Evolutionary conservation across 2,888 invertebrate species (phyloP), one percentile per base, ranked within the genome.

Genomic region (Megaustenia siamemsis): DNA sequence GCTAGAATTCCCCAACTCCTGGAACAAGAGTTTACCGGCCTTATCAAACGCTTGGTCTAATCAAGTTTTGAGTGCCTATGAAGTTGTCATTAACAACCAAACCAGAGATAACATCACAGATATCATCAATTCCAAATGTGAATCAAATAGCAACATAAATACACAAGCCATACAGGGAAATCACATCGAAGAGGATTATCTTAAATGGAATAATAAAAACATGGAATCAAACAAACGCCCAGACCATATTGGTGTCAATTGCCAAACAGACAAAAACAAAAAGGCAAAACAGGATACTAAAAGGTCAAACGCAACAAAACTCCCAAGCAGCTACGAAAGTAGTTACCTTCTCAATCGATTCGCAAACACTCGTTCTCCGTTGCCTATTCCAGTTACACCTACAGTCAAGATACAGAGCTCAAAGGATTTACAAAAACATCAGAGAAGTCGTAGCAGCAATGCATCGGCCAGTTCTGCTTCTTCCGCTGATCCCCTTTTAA

Each of bases 311-410:
- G 56, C 85, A 53, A 85, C 71, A 5, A 45, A 43, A 8, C 73
- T 85, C 69, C 78, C 73, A 0, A 76, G 60, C 35, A 4, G 76
- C 24, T 56, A 49, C 28, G 84, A 75, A 49, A 68, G 21, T 15
- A 0, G 38, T 15, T 10, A 21, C 24, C 53, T 83, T 10, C 53
- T 69, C 8, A 78, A 66, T 32, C 32, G 32, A 1, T 0, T 12
- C 32, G 32, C 69, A 1, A 12, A 40, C 12, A 56, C 5, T 38
- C 43, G 66, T 24, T 87, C 87, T 63, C 84, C 86, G 40, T 80
- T 85, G 82, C 88, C 88, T 79, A 79, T 88, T 28, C 88, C 88
- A 43, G 87, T 88, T 53, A 88, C 88, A 10, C 88, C 88, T 10
- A 87, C 87, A 32, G 88, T 88, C 38, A 88, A 76, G 60, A 87